Conservation (phyloP, 35 echinoderm and acorn worm genomes). For the Acanthaster planci region DNA sequence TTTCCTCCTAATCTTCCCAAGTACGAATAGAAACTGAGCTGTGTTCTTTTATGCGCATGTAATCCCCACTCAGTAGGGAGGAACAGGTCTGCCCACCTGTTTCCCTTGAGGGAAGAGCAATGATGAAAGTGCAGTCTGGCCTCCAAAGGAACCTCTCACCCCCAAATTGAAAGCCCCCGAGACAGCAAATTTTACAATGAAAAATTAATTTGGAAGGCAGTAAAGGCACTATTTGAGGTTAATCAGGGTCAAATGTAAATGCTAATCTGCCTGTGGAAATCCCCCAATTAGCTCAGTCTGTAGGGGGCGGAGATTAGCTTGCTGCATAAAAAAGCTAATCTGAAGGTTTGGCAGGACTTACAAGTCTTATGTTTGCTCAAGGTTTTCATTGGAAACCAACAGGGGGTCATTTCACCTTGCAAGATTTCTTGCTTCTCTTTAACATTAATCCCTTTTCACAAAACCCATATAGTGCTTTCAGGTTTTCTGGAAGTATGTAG, state of each 20-base stretch:
- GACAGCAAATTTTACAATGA: background rate
- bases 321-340: background rate
- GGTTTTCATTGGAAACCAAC: no score
- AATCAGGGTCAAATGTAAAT: background rate
- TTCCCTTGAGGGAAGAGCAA: background rate
- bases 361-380: no score
- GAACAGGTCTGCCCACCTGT: constrained; percentile 7
- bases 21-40: no score
- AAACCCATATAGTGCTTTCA: no score
- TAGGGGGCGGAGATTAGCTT: background rate
- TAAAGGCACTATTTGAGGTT: background rate
- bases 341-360: background rate
- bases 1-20: no score
- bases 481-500: no score
- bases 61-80: no score
- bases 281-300: background rate
- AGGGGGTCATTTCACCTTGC: no score
- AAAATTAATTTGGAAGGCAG: background rate
- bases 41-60: no score
- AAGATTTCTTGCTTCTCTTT: no score
- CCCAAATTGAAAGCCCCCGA: background rate
- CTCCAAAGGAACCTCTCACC: background rate
- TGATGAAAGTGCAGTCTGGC: no score
- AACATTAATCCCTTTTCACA: no score
- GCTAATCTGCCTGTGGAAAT: background rate